phyloP scores from a whole-genome alignment of 2,113 vertebrate genomes.

The Cyanocitta stelleri region DNA sequence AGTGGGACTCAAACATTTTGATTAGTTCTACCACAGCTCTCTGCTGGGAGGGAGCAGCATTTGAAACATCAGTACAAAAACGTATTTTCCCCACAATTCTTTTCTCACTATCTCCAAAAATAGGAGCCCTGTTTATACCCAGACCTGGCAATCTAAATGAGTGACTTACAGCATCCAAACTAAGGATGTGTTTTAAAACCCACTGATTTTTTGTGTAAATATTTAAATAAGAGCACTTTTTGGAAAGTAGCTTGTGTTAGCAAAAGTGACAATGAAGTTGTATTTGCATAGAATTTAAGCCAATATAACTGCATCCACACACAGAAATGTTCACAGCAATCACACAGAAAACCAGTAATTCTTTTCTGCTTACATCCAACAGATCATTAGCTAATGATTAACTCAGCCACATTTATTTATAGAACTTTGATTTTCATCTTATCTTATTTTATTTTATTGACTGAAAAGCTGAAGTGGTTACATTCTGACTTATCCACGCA shows the following conservation, averaged over 20 bases:
- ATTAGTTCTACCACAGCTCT: neutral
- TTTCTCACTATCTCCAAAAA: neutral
- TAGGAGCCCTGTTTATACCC: neutral
- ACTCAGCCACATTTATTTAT: neutral
- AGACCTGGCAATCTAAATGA: neutral
- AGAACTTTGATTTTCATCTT: neutral
- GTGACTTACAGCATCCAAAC: neutral
- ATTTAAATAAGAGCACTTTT: conserved; percentile 15
- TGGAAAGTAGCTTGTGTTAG: neutral
- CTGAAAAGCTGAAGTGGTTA: neutral
- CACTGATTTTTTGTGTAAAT: neutral
- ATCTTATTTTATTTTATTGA: neutral
- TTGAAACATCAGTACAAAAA: neutral
- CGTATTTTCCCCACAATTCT: neutral
- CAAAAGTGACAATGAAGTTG: neutral
- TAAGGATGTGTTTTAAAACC: neutral
- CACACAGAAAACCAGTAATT: neutral
- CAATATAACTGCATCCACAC: neutral
- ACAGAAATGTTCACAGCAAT: neutral
- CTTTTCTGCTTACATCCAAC: neutral
- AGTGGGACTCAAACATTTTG: neutral
- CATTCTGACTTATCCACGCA: neutral
- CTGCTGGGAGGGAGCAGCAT: neutral
- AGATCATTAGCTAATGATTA: conserved; percentile 35
- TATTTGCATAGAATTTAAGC: neutral